Evolutionary conservation across 2,888 invertebrate genomes (phyloP).

Genomic region (Tyria jacobaeae): DNA sequence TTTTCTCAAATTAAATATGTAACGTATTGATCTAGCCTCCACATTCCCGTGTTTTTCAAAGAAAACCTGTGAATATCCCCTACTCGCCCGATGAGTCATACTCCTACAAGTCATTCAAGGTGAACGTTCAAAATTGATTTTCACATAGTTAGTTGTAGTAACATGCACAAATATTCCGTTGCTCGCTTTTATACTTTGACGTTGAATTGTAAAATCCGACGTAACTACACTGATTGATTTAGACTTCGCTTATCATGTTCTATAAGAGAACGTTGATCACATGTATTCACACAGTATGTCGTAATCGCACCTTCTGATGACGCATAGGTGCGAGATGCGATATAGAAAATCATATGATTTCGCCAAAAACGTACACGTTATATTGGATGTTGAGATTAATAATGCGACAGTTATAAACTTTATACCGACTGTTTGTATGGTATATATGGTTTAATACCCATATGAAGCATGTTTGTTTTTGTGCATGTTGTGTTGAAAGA

Average conservation of each 20-base stretch:
- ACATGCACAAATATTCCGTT: not conserved
- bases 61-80: slow-evolving; percentile 2
- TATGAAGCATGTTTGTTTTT: no score
- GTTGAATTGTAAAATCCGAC: not conserved
- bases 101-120: not conserved
- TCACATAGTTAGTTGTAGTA: not conserved
- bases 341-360: slow-evolving; percentile 37
- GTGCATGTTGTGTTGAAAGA: no score
- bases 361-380: slow-evolving; percentile 24
- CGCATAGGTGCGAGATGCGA: slow-evolving; percentile 36
- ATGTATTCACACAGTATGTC: slow-evolving; percentile 35
- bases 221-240: slow-evolving; percentile 19
- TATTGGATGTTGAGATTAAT: slow-evolving; percentile 28
- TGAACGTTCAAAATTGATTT: not conserved
- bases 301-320: slow-evolving; percentile 41
- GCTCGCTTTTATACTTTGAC: not conserved
- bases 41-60: not conserved
- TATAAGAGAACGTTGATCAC: slow-evolving; percentile 36
- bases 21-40: not conserved
- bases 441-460: slow-evolving; percentile 9
- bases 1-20: not conserved
- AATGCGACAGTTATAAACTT: slow-evolving; percentile 24
- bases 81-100: slow-evolving; percentile 1
- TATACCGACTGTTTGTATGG: slow-evolving; percentile 18
- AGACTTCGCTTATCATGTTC: slow-evolving; percentile 25